A percentile compares a stretch with the other conserved stretches of the same genome.
Conservation (phyloP, 2,797 vertebrate genomes). For the Sarcoramphus papa region DNA sequence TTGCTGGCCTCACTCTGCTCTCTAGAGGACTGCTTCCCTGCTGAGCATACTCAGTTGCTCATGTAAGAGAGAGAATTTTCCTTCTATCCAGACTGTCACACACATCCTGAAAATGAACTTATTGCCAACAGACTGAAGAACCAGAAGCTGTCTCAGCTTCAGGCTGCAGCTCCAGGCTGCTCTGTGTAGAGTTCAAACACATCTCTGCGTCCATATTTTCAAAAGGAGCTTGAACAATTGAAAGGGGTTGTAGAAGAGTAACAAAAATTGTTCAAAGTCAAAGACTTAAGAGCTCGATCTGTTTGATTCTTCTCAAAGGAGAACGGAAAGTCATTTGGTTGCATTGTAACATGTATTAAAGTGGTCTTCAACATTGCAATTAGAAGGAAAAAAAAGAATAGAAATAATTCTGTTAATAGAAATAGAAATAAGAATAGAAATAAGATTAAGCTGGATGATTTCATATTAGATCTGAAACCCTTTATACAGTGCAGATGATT, state of each 20-base stretch:
- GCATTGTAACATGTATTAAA: background rate
- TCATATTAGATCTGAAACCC: background rate
- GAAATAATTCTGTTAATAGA: background rate
- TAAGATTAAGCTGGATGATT: background rate
- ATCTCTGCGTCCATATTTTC: background rate
- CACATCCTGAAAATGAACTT: background rate
- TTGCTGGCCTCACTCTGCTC: background rate
- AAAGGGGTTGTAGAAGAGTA: background rate
- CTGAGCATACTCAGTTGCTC: background rate
- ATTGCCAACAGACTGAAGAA: background rate
- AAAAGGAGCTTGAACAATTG: background rate
- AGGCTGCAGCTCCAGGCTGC: background rate
- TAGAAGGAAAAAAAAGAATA: background rate
- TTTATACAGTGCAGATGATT: background rate
- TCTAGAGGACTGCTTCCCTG: background rate
- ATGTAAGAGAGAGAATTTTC: background rate
- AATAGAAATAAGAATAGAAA: background rate
- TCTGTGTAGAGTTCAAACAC: background rate
- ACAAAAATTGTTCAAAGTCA: background rate
- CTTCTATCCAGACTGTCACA: background rate
- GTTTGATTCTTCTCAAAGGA: background rate
- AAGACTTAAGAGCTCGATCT: background rate
- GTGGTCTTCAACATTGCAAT: background rate
- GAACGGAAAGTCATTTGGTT: background rate
- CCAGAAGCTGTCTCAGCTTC: background rate